Evolutionary conservation across 2,888 invertebrate species (phyloP).

Genomic region (Athalia rosae): DNA sequence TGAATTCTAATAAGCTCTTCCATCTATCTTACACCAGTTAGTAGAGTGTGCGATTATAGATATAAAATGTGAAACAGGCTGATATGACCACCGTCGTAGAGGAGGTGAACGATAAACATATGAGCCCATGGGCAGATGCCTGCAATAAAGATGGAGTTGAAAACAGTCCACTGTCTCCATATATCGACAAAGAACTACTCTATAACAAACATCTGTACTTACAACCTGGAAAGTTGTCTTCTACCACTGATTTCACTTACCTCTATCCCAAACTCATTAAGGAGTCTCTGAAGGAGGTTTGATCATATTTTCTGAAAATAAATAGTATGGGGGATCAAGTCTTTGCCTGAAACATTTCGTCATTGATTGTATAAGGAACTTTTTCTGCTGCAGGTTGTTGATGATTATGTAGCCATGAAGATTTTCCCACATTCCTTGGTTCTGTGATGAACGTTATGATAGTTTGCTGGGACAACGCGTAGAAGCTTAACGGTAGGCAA

Average conservation of each 20-base stretch:
- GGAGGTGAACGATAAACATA: constrained; percentile 95
- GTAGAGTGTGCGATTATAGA: not conserved
- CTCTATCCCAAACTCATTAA: constrained; percentile 79
- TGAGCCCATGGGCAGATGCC: constrained; percentile 93
- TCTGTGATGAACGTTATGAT: constrained; percentile 72
- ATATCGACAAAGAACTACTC: constrained; percentile 88
- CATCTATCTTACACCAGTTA: constrained; percentile 33
- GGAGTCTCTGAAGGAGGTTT: constrained; percentile 79
- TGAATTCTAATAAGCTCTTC: constrained; percentile 43
- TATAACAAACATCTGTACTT: constrained; percentile 88
- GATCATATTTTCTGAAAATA: not conserved
- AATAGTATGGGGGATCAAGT: no score
- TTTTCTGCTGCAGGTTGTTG: constrained; percentile 78
- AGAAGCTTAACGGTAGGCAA: constrained; percentile 23
- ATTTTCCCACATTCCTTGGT: constrained; percentile 86
- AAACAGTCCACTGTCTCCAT: constrained; percentile 93
- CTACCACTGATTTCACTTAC: constrained; percentile 77
- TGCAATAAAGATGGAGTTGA: constrained; percentile 84
- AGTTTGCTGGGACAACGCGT: constrained; percentile 1
- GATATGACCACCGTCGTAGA: constrained; percentile 89
- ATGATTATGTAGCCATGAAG: constrained; percentile 88
- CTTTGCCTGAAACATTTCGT: not conserved
- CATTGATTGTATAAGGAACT: not conserved
- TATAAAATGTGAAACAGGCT: constrained; percentile 74
- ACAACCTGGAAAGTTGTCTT: constrained; percentile 80